Base-by-base conservation (phyloP, 1,140 invertebrate genomes). In the Neodiprion virginianus region DNA sequence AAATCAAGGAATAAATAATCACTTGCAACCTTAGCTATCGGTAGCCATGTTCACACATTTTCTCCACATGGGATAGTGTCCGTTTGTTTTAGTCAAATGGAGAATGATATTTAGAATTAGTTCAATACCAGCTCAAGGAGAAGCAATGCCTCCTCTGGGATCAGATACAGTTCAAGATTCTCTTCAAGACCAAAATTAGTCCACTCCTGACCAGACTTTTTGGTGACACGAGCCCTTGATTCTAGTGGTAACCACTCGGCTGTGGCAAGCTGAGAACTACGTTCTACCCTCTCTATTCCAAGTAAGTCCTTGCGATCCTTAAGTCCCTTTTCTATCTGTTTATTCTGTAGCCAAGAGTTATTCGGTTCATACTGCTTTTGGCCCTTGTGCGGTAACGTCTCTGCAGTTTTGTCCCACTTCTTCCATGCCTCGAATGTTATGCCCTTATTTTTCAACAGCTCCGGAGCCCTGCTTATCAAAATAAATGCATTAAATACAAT, bases 121-220 rank as follows among this genome's bases (percentile, higher is more conserved):
- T 76, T 61, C 86, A 86, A 89, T 88, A 93, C 92, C 83, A 89
- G 88, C 90, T 93, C 92, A 78, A 93, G 85, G 67, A 93, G 86
- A 79, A 90, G 89, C 28, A 93, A 83, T 48, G 91, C 88, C 88
- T 93, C 92, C 83, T 93, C 92, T 17, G 92, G 91, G 48, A 87
- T 85, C 2, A 93, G 83, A 81, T 89, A 91, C 11, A 91, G 79
- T 53, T 83, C 83, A 73, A 86, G 86, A 72, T 89, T 88, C 17
- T 87, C 79, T 78, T 88, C 87, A 72, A 88, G 84, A 12, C 92
- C 92, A 81, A 92, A 88, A 78, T 84, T 90, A 69, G 89, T 84
- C 91, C 91, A 92, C 68, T 90, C 85, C 21, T 90, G 86, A 40
- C 92, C 92, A 72, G 86, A 87, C 77, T 89, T 89, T 77, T 91